Base-by-base conservation (phyloP, 1,140 invertebrate genomes). In the Bilobella aurantiaca region DNA sequence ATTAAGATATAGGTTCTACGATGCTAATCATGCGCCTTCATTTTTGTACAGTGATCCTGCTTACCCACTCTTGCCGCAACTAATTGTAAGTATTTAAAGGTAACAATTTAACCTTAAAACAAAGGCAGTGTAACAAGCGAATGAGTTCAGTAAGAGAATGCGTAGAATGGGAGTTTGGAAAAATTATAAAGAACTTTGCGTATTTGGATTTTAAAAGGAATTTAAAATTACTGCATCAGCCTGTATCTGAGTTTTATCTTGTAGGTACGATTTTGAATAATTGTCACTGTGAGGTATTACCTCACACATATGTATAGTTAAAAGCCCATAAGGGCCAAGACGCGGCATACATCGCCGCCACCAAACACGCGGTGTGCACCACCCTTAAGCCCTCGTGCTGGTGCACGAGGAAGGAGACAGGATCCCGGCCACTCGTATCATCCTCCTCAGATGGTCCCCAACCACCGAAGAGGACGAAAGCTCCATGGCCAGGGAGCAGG, bases 191-290 rank as follows among this genome's bases (percentile, higher is more conserved):
- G n/a, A 25, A 21, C 3, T 62, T 62, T 25, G 29, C 59, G 3
- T 62, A 37, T 27, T 37, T 62, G 32, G 59, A 62, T 46, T 62
- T 12, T 25, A 62, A 62, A 25, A 62, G 42, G 42, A 62, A 62
- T 25, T 27, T 62, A 34, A 34, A 37, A 62, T 23, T 62, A 23
- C 3, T 12, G 2, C 30, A 18, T 3, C 32, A 34, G 14, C 30
- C 29, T 16, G 59, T 62, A 5, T 12, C 3, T 14, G 37, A 62
- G 3, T 62, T 18, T 27, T 62, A 62, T 27, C 3, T 37, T 2
- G 59, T 62, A 3, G 59, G 30, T 3, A 25, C 32, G 34, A 62
- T 62, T 62, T 27, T 62, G n/a, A 62, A 16, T 3, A 62, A 62
- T 37, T 62, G 59, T 37, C 59, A 62, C 23, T 18, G n/a, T n/a